These are phyloP conservation scores for Muntiacus reevesi DNA, from an alignment of 2,113 vertebrate genomes.

Conservation along the genomic window DNA sequence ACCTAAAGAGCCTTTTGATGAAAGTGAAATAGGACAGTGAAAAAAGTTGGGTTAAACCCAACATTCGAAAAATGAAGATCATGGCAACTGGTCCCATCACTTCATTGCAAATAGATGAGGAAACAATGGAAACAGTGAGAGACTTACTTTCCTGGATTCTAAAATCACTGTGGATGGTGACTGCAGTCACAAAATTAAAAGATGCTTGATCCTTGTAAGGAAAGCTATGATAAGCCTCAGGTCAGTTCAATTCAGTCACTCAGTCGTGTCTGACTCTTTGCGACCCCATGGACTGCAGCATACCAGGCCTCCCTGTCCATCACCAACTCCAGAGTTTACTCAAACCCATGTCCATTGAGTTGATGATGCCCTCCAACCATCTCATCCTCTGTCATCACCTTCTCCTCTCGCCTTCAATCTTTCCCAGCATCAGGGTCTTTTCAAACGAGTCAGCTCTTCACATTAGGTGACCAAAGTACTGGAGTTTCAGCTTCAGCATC, in stretches of 20 bases:
- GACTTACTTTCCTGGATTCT: not conserved
- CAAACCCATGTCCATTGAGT: not conserved
- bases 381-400: not conserved
- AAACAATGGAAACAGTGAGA: not conserved
- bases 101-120: not conserved
- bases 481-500: not conserved
- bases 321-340: not conserved
- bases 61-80: not conserved
- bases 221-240: not conserved
- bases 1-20: not conserved
- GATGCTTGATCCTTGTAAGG: not conserved
- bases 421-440: not conserved
- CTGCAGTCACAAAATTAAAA: not conserved
- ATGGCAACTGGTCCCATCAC: not conserved
- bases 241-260: not conserved
- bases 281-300: not conserved
- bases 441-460: not conserved
- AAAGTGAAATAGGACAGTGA: not conserved
- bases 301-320: not conserved
- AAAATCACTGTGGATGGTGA: not conserved
- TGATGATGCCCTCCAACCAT: not conserved
- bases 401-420: not conserved
- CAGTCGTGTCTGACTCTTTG: not conserved
- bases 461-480: not conserved
- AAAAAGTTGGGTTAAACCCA: not conserved